Evolutionary conservation across 2,888 invertebrate genomes (phyloP), one percentile per base, ranked within the genome.

Genomic region (Tetramorium bicarinatum): DNA sequence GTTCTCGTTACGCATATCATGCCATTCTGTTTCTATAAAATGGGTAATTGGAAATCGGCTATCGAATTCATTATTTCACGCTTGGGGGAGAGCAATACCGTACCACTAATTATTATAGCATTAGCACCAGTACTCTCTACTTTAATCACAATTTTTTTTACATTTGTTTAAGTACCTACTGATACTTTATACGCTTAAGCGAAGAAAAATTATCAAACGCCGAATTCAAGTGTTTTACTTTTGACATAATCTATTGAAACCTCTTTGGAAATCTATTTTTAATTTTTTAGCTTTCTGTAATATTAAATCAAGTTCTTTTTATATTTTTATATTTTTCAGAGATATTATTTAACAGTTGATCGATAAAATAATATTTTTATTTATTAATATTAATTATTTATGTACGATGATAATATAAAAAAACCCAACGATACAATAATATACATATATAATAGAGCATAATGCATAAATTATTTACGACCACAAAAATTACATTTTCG

Each of bases 21-120:
- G 69, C 82, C 79, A 54, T 49, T 69, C 64, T 52, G 38, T 82
- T 18, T 49, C 56, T 54, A 56, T 66, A 80, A 82, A 82, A 83
- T 66, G 77, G 72, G 71, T 82, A 84, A 86, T 86, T 82, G 77
- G 54, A 81, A 83, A 82, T 82, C 69, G 74, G 82, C 71, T 66
- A 76, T 84, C 38, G 75, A 83, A 85, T 81, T 77, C 82, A 66
- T 69, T 29, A 77, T 85, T 74, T 67, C 66, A n/a, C 18, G 38
- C 75, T 62, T 34, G 11, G 15, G 49, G 13, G 25, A 25, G 21
- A 47, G 54, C 54, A 76, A 56, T 25, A 29, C 18, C 13, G 25
- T 21, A 21, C n/a, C 29, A 15, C 3, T 29, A 47, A 29, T 79
- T 67, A 77, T 67, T 77, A 47, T 47, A 44, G 25, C 41, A 11